These are phyloP conservation scores for Serrognathus titanus DNA, from an alignment of 2,888 invertebrate species.

Conservation along the genomic window DNA sequence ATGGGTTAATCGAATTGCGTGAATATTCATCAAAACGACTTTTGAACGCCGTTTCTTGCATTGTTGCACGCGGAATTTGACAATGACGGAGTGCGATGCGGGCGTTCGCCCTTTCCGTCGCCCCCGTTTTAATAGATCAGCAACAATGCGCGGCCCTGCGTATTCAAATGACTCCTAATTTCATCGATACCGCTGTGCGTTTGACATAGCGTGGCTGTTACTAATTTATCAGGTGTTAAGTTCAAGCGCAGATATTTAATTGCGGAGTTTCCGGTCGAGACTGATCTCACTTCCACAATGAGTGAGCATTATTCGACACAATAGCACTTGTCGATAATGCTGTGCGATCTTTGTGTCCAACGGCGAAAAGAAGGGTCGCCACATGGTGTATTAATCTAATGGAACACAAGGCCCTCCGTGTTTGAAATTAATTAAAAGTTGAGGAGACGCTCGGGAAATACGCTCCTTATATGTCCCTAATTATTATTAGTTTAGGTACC, in stretches of 20 bases:
- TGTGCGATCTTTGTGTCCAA: conserved; percentile 35
- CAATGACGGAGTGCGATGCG: conserved; percentile 26
- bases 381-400: conserved; percentile 44
- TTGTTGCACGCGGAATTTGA: conserved; percentile 29
- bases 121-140: conserved; percentile 20
- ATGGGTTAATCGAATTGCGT: conserved; percentile 31
- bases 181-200: conserved; percentile 29
- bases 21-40: conserved; percentile 30
- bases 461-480: conserved; percentile 15
- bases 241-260: conserved; percentile 41
- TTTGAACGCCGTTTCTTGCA: conserved; percentile 23
- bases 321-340: conserved; percentile 43
- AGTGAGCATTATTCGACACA: conserved; percentile 41
- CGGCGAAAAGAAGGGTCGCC: conserved; percentile 35
- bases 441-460: conserved; percentile 28
- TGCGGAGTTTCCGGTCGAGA: conserved; percentile 39
- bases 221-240: conserved; percentile 45
- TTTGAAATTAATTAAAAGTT: conserved; percentile 43
- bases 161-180: conserved; percentile 33
- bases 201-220: conserved; percentile 31
- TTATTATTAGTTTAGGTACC: conserved; percentile 22
- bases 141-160: conserved; percentile 11
- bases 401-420: conserved; percentile 38
- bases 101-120: conserved; percentile 11
- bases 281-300: conserved; percentile 39